These are phyloP conservation scores for Apteryx owenii DNA, from an alignment of 2,113 vertebrate genomes.

Conservation along the genomic window DNA sequence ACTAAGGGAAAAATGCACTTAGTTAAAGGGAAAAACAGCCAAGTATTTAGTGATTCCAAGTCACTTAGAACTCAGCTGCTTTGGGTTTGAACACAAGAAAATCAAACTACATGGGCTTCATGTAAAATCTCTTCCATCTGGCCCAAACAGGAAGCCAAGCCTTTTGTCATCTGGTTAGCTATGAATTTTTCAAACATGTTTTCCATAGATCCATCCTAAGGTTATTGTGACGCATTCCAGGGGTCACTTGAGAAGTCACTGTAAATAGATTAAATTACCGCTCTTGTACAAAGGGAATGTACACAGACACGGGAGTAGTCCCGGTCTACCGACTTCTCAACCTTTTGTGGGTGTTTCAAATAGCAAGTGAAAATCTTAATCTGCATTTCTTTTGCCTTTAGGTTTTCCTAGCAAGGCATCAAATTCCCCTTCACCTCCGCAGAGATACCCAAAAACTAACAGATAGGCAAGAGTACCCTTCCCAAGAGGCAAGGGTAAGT, in stretches of 20 bases:
- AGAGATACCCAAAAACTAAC: neutral
- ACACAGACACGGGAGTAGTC: neutral
- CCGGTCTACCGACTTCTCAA: neutral
- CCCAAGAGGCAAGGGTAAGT: neutral
- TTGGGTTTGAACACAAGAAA: conserved; percentile 36
- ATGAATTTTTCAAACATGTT: conserved; percentile 30
- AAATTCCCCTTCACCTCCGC: neutral
- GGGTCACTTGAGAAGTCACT: neutral
- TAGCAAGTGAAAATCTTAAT: neutral
- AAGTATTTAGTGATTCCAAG: neutral
- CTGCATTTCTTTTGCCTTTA: neutral
- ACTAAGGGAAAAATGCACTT: neutral
- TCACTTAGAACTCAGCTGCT: conserved; percentile 23
- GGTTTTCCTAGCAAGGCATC: neutral
- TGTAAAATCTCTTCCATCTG: conserved; percentile 57
- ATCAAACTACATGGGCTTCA: conserved; percentile 16
- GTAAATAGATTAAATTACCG: conserved; percentile 34
- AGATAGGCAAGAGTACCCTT: neutral
- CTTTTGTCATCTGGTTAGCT: conserved; percentile 25
- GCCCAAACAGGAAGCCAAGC: conserved; percentile 48
- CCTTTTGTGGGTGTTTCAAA: conserved; percentile 13
- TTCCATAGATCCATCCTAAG: conserved; percentile 42
- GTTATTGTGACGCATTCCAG: conserved; percentile 29
- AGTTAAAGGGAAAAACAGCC: neutral
- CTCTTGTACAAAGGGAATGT: conserved; percentile 5